Conservation (phyloP, 2,797 vertebrate species). For the Psittacula echo region DNA sequence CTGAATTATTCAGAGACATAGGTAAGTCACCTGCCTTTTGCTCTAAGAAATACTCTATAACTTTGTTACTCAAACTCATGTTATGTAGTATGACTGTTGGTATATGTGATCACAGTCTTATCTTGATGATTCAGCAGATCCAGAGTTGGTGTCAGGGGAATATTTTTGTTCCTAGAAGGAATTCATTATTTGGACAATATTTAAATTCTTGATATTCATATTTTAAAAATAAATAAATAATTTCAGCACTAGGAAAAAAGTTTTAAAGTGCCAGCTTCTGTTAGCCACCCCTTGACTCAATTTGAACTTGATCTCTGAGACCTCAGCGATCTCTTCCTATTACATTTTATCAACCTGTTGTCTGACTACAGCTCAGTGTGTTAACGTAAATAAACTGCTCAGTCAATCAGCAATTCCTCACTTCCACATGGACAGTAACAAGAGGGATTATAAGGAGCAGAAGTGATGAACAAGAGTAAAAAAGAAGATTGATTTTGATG, state of each 20-base stretch:
- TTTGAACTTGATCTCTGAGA: neutral
- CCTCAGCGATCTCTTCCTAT: neutral
- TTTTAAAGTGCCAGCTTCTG: neutral
- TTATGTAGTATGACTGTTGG: accelerated
- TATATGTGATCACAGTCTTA: neutral
- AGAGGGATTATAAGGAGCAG: neutral
- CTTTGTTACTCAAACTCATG: accelerated
- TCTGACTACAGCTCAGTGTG: neutral
- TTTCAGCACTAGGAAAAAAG: neutral
- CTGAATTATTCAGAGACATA: neutral
- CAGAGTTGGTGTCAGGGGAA: neutral
- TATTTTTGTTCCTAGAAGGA: neutral
- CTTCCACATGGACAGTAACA: neutral
- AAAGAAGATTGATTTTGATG: neutral
- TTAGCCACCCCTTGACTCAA: neutral
- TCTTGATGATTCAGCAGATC: neutral
- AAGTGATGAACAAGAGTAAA: neutral
- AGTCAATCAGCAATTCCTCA: neutral
- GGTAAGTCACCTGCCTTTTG: neutral
- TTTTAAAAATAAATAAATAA: neutral
- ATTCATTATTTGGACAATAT: neutral
- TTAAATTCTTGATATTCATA: neutral
- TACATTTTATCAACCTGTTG: neutral
- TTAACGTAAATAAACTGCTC: neutral
- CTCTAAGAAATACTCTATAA: neutral